Conservation (phyloP, 2,113 vertebrate genomes). For the Rhinogobius similis region DNA sequence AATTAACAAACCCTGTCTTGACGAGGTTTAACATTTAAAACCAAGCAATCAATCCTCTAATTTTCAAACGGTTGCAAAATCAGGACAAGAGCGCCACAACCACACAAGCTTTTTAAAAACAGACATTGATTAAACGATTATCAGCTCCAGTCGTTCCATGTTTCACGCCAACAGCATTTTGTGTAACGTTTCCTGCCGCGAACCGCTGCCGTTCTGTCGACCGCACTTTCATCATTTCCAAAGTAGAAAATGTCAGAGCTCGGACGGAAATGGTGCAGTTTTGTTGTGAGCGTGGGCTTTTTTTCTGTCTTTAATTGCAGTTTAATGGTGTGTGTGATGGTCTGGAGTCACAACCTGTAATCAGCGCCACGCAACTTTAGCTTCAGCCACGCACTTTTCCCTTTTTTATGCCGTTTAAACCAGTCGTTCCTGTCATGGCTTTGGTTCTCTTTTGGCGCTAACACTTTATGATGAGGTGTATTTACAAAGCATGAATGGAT, state of each 20-base stretch:
- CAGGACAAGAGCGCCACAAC: background rate
- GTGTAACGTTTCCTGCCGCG: background rate
- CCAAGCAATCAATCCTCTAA: background rate
- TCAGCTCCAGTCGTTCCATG: background rate
- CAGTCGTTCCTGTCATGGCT: slow-evolving; percentile 30
- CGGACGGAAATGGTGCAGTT: slow-evolving; percentile 21
- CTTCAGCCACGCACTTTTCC: slow-evolving; percentile 40
- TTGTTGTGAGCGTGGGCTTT: slow-evolving; percentile 49
- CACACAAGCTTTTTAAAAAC: background rate
- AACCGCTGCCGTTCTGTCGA: slow-evolving; percentile 3
- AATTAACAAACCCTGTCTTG: background rate
- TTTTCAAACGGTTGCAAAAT: background rate
- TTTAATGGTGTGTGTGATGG: slow-evolving; percentile 61
- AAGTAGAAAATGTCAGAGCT: slow-evolving; percentile 47
- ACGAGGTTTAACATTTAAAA: background rate
- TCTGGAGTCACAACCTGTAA: slow-evolving; percentile 52
- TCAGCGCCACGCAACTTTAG: slow-evolving; percentile 31
- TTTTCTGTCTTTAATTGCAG: slow-evolving; percentile 56
- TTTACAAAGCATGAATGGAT: too few relatives aligned
- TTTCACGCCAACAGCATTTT: background rate
- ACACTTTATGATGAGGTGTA: too few relatives aligned
- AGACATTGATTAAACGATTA: background rate
- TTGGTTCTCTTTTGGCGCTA: background rate
- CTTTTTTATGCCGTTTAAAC: slow-evolving; percentile 25
- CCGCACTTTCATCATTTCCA: slow-evolving; percentile 42